Evolutionary conservation across 2,888 invertebrate genomes (phyloP).

Genomic region (Oeneis ivallda): DNA sequence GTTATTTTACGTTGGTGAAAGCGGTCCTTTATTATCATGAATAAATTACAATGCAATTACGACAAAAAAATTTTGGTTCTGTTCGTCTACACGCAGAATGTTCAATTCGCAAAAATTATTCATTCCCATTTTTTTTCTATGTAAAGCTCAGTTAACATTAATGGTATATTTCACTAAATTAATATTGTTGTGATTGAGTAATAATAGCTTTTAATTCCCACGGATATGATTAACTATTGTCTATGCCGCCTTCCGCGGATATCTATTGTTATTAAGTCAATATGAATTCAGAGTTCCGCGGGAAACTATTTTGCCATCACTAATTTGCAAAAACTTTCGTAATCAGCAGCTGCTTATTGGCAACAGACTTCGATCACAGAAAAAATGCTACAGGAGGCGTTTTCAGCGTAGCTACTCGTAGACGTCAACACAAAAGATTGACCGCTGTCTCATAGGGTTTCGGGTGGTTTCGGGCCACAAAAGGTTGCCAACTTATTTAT

Average conservation of each 20-base stretch:
- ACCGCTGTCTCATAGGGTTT: too few species aligned
- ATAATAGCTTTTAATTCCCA: conserved; percentile 10
- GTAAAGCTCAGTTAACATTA: conserved; percentile 7
- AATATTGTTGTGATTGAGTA: conserved; percentile 8
- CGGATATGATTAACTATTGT: conserved; percentile 18
- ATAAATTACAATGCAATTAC: not conserved
- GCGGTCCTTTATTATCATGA: not conserved
- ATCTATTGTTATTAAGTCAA: conserved; percentile 18
- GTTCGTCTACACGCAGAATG: not conserved
- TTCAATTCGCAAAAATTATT: too few species aligned
- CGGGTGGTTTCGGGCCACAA: too few species aligned
- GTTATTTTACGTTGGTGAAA: too few species aligned
- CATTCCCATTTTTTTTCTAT: not conserved
- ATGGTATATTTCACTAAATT: not conserved
- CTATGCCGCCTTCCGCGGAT: conserved; percentile 6
- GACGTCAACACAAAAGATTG: too few species aligned
- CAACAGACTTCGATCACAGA: too few species aligned
- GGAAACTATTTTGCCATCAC: not conserved
- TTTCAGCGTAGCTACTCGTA: too few species aligned
- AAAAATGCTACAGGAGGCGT: too few species aligned
- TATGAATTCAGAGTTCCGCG: conserved; percentile 13
- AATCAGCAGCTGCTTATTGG: too few species aligned
- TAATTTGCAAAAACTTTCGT: not conserved
- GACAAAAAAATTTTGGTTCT: not conserved
- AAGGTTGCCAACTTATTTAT: too few species aligned